Conservation (phyloP, 1,140 invertebrate genomes). For the Paracyclopina nana region DNA sequence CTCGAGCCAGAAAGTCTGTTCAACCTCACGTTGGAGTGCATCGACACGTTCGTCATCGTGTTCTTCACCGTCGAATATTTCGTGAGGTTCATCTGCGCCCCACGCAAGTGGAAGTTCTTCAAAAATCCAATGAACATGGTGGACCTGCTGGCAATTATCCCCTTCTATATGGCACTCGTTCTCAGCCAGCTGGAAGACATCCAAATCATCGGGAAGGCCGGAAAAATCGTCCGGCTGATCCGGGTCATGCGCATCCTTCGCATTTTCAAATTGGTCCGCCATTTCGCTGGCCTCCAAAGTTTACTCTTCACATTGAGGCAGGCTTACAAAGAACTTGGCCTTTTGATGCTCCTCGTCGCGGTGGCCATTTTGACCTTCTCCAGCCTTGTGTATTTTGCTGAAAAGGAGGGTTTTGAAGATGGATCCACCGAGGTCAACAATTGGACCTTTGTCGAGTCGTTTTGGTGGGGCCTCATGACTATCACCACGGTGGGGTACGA, state of each 20-base stretch:
- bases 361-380: slow-evolving; percentile 16
- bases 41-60: slow-evolving; percentile 14
- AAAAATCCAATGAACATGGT: slow-evolving; percentile 15
- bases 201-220: slow-evolving; percentile 16
- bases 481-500: slow-evolving; percentile 16
- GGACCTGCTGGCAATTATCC: slow-evolving; percentile 14
- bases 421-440: not conserved
- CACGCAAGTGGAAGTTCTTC: slow-evolving; percentile 13
- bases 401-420: slow-evolving; percentile 1
- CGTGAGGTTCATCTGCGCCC: slow-evolving; percentile 2
- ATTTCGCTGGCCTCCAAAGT: slow-evolving; percentile 16
- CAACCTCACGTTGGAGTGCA: not conserved
- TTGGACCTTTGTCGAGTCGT: slow-evolving; percentile 17
- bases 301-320: slow-evolving; percentile 14
- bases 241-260: slow-evolving; percentile 15
- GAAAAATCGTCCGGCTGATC: slow-evolving; percentile 14
- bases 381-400: slow-evolving; percentile 12
- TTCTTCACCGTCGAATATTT: slow-evolving; percentile 16
- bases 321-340: slow-evolving; percentile 16
- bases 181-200: slow-evolving; percentile 13
- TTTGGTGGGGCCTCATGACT: slow-evolving; percentile 17
- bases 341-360: slow-evolving; percentile 15
- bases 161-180: slow-evolving; percentile 13
- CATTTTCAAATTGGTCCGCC: slow-evolving; percentile 14
- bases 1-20: not conserved